These are phyloP conservation scores for Dicyrtomina minuta DNA, from an alignment of 2,888 invertebrate species.

Conservation along the genomic window DNA sequence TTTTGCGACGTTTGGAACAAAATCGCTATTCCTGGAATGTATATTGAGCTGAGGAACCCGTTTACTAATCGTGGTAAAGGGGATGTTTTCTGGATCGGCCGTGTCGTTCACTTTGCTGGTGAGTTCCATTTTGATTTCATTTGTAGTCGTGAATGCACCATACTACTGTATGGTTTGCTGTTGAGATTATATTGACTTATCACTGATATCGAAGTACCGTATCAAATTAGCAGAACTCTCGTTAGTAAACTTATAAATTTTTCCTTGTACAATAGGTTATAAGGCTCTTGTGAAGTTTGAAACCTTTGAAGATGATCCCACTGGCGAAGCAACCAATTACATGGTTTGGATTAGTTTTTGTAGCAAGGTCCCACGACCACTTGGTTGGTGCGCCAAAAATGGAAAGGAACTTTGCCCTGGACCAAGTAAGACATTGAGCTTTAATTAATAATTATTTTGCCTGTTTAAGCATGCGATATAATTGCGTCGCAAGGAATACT, in stretches of 20 bases:
- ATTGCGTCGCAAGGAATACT: too few relatives aligned
- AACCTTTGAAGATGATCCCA: slow-evolving; percentile 17
- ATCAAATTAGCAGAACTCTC: background rate
- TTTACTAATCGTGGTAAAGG: slow-evolving; percentile 13
- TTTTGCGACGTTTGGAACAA: slow-evolving; percentile 30
- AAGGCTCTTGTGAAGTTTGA: slow-evolving; percentile 42
- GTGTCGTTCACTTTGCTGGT: slow-evolving; percentile 44
- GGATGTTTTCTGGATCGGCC: slow-evolving; percentile 41
- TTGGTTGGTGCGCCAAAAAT: slow-evolving; percentile 40
- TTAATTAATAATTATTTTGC: too few relatives aligned
- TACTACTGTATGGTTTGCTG: background rate
- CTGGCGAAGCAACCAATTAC: background rate
- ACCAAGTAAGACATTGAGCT: slow-evolving; percentile 9
- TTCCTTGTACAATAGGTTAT: too few relatives aligned
- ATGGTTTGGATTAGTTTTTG: slow-evolving; percentile 45
- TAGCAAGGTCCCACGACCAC: slow-evolving; percentile 37
- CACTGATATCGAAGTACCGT: too few relatives aligned
- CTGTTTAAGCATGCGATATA: too few relatives aligned
- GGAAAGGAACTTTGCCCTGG: slow-evolving; percentile 8
- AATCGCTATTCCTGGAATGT: slow-evolving; percentile 32
- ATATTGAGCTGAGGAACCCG: slow-evolving; percentile 40
- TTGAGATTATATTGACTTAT: too few relatives aligned
- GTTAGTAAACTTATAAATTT: background rate
- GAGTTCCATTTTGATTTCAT: background rate
- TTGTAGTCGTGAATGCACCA: too few relatives aligned